Percentiles rank a stretch among this genome's conserved stretches.
These are phyloP conservation scores for Tachypleus tridentatus DNA, from an alignment of 1,140 invertebrate genomes.

Conservation along the genomic window DNA sequence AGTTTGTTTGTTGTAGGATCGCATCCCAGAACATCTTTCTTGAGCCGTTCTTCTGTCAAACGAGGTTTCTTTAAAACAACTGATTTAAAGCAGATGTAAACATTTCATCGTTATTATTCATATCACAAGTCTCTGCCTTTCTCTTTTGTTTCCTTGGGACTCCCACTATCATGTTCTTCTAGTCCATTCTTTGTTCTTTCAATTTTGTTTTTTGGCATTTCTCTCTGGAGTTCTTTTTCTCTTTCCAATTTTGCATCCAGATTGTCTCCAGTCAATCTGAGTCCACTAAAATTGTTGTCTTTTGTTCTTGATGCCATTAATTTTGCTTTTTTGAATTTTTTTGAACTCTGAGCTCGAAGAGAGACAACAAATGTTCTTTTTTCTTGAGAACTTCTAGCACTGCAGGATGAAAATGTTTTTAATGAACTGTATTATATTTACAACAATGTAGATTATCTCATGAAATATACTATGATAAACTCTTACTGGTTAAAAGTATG, in stretches of 20 bases:
- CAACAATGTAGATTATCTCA: too few relatives aligned
- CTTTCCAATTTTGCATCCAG: conserved; percentile 26
- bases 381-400: conserved; percentile 28
- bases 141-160: too few relatives aligned
- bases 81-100: too few relatives aligned
- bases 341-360: conserved; percentile 53
- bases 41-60: too few relatives aligned
- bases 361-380: conserved; percentile 45
- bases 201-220: conserved; percentile 30
- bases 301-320: conserved; percentile 65
- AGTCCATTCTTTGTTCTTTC: conserved; percentile 42
- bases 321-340: conserved; percentile 43
- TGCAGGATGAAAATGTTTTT: not conserved
- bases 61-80: too few relatives aligned
- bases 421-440: too few relatives aligned
- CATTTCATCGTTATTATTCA: too few relatives aligned
- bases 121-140: too few relatives aligned
- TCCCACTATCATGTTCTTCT: conserved; percentile 45
- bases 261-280: conserved; percentile 51
- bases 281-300: conserved; percentile 60
- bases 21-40: too few relatives aligned
- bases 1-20: too few relatives aligned
- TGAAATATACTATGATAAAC: too few relatives aligned
- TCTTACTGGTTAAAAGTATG: too few relatives aligned
- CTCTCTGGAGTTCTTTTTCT: conserved; percentile 19